Evolutionary conservation across 2,888 invertebrate species (phyloP), one percentile per base, ranked within the genome.

Genomic region (Unio pictorum): DNA sequence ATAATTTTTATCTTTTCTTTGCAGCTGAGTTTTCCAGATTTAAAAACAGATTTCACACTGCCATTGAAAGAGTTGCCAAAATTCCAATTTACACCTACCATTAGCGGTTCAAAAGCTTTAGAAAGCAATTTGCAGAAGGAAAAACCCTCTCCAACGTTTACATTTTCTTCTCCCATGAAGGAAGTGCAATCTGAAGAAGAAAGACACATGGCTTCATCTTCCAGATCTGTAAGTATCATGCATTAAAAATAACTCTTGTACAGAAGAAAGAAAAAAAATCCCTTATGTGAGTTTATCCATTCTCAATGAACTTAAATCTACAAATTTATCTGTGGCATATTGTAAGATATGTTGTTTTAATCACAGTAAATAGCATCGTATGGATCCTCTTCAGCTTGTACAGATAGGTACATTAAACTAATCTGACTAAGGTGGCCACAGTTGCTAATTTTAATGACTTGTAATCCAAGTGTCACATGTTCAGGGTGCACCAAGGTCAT

Each of bases 41-140:
- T 91, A 67, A 86, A 89, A 7, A 85, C 86, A 69, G 89, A 83
- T 54, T 86, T 92, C 76, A 87, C 91, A 61, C 87, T 93, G 71
- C 92, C 93, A 23, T 92, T 93, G 66, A 90, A 92, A n/a, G 91
- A 91, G 65, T 88, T 93, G 81, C 93, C 93, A 3, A 92, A 90
- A 75, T 93, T 93, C 80, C 92, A 92, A 81, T 91, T 93, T 72
- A 71, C 69, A 6, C 34, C 67, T 20, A 55, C 73, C 17, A 55
- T 60, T 55, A n/a, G 65, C 4, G 54, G 55, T 26, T 17, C n/a
- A n/a, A 59, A 66, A 55, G 63, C 57, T 30, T 57, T 45, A 15
- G 18, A 54, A 54, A 61, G 59, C 28, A 34, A 63, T 45, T 45
- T 45, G 45, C 11, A 45, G 17, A 18, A 18, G 61, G 58, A 61